phyloP scores from a whole-genome alignment of 2,113 vertebrate genomes.

The Spermophilus dauricus region DNA sequence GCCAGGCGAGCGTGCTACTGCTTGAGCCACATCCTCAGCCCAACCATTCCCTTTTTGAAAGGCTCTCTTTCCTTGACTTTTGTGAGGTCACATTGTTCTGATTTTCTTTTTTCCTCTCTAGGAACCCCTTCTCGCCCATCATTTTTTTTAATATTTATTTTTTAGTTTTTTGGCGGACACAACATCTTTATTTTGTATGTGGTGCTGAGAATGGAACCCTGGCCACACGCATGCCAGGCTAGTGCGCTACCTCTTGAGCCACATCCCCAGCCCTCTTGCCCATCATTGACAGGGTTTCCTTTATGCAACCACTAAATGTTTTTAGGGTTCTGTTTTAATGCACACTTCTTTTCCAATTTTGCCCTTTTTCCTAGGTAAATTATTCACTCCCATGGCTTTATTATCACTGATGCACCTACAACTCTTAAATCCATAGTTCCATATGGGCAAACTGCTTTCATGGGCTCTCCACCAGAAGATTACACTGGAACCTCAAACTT shows the following conservation, averaged over 20 bases:
- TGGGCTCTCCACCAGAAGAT: background rate
- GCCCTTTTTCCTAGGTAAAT: slow-evolving; percentile 28
- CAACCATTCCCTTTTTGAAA: slow-evolving; percentile 32
- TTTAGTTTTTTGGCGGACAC: too few relatives aligned
- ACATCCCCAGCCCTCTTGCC: too few relatives aligned
- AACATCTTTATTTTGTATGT: too few relatives aligned
- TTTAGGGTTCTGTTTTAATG: slow-evolving; percentile 18
- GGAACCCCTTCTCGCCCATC: background rate
- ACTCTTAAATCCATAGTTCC: background rate
- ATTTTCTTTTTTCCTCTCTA: slow-evolving; percentile 16
- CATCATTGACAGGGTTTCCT: background rate
- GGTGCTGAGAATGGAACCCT: too few relatives aligned
- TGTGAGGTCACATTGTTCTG: background rate
- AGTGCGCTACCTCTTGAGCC: too few relatives aligned
- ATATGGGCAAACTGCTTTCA: background rate
- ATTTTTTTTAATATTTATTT: too few relatives aligned
- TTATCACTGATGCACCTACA: background rate
- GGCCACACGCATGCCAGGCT: too few relatives aligned
- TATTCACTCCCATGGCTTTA: background rate
- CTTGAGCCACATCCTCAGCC: too few relatives aligned
- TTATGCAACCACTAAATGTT: background rate
- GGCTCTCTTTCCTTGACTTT: background rate
- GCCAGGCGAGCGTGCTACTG: too few relatives aligned
- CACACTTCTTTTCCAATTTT: background rate
- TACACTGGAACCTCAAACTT: background rate